Conservation (phyloP, 2,113 vertebrate genomes). For the Pelusios castaneus region DNA sequence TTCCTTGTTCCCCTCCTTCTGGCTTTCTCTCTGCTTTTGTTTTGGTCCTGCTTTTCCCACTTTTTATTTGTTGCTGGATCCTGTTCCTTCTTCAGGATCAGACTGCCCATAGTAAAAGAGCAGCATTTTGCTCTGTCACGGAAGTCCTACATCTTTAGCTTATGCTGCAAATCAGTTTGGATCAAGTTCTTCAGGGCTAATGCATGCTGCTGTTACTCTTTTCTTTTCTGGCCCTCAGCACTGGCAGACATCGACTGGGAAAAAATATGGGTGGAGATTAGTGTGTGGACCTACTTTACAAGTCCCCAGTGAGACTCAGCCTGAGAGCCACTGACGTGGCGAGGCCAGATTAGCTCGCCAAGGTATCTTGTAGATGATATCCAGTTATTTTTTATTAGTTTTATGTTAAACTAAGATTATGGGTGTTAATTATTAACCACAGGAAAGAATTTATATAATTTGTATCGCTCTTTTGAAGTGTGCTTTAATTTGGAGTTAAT, state of each 20-base stretch:
- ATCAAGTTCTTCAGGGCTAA: neutral
- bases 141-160: neutral
- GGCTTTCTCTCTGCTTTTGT: neutral
- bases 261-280: neutral
- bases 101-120: neutral
- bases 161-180: neutral
- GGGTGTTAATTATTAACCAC: neutral
- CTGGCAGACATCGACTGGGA: neutral
- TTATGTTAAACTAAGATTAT: neutral
- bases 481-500: neutral
- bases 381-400: neutral
- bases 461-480: neutral
- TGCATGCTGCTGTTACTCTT: neutral
- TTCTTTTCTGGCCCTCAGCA: neutral
- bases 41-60: neutral
- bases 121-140: neutral
- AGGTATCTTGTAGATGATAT: neutral
- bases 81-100: neutral
- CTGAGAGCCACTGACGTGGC: neutral
- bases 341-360: neutral
- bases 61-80: neutral
- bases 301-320: neutral
- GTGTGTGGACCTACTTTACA: neutral
- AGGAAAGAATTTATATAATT: neutral
- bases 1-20: neutral